Base-by-base conservation (phyloP, 1,140 invertebrate genomes). In the Polyergus mexicanus region DNA sequence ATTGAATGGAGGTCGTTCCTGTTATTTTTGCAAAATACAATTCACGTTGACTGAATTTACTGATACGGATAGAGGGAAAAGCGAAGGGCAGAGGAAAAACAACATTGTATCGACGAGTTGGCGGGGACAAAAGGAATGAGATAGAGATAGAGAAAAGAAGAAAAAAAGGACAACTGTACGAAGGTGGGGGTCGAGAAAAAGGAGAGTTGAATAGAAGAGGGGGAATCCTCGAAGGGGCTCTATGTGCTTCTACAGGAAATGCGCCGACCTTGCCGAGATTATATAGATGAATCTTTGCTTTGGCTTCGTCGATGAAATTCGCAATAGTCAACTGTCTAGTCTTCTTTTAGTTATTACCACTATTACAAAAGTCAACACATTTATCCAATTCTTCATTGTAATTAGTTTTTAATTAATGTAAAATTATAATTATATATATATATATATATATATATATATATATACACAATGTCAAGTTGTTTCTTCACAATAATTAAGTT, bases 191-290 rank as follows among this genome's bases (percentile, higher is more conserved):
- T 84, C 25, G 44, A 71, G 16, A 63, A 74, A 68, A 66, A 62
- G 25, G 41, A 78, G 44, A 75, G 76, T 81, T 41, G 78, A 62
- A 74, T 38, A 72, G 60, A 58, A 86, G 62, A 68, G 86, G 51
- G 83, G 77, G 86, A 91, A 92, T 91, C 85, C 86, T 68, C 69
- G 65, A 88, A 91, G 90, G 83, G 65, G 63, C 25, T 69, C 8
- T 11, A 72, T 28, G 47, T 35, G 75, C 60, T 56, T 85, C 60
- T 47, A 58, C 60, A 90, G 91, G 83, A 92, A 92, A 87, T 85
- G 74, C 65, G 77, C 32, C 83, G 90, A 91, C 90, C 92, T 92
- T 91, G 86, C 51, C 54, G 85, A 92, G 89, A 88, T 88, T 89
- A 51, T 19, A 51, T 51, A 71, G 62, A n/a, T 54, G 58, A 90